phyloP scores from a whole-genome alignment of 2,113 vertebrate genomes.

The Pedionomus torquatus region DNA sequence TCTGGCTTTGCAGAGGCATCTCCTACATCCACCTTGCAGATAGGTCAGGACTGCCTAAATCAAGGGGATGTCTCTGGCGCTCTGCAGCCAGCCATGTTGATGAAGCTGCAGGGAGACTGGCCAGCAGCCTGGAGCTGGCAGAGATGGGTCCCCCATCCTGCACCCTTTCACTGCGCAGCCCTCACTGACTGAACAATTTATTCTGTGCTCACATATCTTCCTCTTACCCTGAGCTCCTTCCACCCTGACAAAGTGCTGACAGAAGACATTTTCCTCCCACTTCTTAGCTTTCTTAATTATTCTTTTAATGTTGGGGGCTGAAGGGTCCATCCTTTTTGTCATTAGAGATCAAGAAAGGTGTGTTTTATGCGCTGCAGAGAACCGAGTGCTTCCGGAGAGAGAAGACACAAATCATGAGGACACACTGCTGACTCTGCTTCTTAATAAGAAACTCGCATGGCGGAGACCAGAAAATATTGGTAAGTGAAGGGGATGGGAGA shows the following conservation, averaged over 20 bases:
- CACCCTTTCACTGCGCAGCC: background rate
- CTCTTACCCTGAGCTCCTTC: background rate
- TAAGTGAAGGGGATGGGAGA: background rate
- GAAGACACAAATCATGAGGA: slow-evolving; percentile 51
- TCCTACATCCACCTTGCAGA: accelerated
- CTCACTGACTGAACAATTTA: background rate
- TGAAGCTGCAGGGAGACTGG: slow-evolving; percentile 19
- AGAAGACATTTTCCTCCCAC: background rate
- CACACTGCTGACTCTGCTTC: slow-evolving; percentile 62
- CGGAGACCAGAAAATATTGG: slow-evolving; percentile 52
- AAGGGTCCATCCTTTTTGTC: background rate
- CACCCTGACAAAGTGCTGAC: background rate
- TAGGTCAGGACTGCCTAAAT: background rate
- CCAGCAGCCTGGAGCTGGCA: background rate
- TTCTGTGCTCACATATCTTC: background rate
- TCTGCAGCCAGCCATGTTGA: background rate
- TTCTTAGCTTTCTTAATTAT: background rate
- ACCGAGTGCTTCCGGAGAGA: slow-evolving; percentile 61
- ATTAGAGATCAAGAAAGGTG: background rate
- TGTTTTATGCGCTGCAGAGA: slow-evolving; percentile 48
- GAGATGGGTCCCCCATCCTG: background rate
- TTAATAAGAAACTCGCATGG: slow-evolving; percentile 57
- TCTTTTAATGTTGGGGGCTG: background rate
- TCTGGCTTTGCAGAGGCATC: background rate
- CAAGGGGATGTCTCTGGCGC: background rate